phyloP scores from a whole-genome alignment of 2,888 invertebrate species.

The Fabriciana adippe region DNA sequence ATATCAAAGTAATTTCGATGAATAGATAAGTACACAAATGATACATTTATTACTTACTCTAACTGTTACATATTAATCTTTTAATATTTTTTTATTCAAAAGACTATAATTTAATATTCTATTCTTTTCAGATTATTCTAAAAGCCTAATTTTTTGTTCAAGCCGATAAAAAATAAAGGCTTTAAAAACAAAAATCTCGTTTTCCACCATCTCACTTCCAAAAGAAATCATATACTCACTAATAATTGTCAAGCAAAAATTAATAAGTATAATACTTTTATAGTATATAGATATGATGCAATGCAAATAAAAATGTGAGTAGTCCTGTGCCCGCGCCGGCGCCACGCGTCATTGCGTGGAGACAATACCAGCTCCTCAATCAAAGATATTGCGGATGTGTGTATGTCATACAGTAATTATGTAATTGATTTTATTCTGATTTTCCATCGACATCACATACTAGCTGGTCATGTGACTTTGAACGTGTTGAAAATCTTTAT shows the following conservation, averaged over 20 bases:
- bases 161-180: too few relatives aligned
- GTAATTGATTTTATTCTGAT: conserved; percentile 12
- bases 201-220: too few relatives aligned
- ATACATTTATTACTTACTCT: too few relatives aligned
- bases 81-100: too few relatives aligned
- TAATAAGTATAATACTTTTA: background rate
- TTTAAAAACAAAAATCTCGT: too few relatives aligned
- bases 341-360: conserved; percentile 60
- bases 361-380: conserved; percentile 57
- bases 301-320: conserved; percentile 39
- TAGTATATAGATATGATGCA: conserved; percentile 21
- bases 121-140: too few relatives aligned
- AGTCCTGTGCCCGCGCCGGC: conserved; percentile 54
- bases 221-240: too few relatives aligned
- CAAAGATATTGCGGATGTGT: conserved; percentile 17
- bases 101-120: too few relatives aligned
- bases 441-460: background rate
- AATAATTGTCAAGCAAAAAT: background rate
- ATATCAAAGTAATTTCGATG: too few relatives aligned
- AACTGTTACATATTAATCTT: too few relatives aligned
- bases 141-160: too few relatives aligned
- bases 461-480: background rate
- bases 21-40: too few relatives aligned
- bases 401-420: conserved; percentile 16
- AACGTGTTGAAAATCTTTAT: background rate